These are phyloP conservation scores for Apeltes quadracus DNA, from an alignment of 2,113 vertebrate genomes.

Conservation along the genomic window DNA sequence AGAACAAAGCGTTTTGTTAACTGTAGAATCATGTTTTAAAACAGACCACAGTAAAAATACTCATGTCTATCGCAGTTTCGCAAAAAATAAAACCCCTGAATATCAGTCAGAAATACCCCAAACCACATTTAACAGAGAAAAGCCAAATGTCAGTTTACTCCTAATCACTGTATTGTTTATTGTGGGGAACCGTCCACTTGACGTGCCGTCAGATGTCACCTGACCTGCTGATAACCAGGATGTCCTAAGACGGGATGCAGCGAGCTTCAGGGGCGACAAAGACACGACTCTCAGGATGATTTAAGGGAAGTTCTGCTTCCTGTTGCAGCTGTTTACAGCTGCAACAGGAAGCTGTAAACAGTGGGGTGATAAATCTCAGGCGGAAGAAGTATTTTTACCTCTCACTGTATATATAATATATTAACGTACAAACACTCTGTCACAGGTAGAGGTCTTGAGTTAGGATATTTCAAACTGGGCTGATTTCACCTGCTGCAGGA, in stretches of 20 bases:
- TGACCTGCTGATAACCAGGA: constrained; percentile 49
- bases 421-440: not conserved
- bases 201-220: not conserved
- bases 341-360: constrained; percentile 10
- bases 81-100: no score
- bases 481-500: constrained; percentile 69
- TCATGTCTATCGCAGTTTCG: not conserved
- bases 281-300: not conserved
- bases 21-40: not conserved
- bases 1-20: no score
- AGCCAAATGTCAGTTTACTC: no score
- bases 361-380: not conserved
- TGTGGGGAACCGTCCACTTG: not conserved
- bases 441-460: not conserved
- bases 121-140: no score
- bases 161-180: not conserved
- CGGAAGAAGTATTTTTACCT: not conserved
- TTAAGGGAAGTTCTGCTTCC: constrained; percentile 2
- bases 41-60: not conserved
- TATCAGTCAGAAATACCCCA: no score
- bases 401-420: not conserved
- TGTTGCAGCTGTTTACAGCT: no score
- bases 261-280: not conserved
- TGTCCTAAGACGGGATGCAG: constrained; percentile 32
- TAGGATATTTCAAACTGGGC: no score